These are phyloP conservation scores for Leucophora obtusa DNA, from an alignment of 2,888 invertebrate species.

Conservation along the genomic window DNA sequence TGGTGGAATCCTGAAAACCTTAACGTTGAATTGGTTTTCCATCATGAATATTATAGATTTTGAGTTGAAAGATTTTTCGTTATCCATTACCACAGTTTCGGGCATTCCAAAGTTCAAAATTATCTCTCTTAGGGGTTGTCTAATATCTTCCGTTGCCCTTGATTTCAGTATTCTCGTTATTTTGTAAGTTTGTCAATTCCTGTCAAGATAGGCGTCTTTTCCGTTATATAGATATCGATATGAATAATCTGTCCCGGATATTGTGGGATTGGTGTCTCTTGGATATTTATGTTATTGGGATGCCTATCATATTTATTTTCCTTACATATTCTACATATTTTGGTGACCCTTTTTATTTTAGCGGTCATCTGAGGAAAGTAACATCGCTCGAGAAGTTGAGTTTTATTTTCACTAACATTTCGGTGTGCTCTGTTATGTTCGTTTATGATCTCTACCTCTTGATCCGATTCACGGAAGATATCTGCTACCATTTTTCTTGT, in stretches of 20 bases:
- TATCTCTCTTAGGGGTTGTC: conserved; percentile 40
- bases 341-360: conserved; percentile 9
- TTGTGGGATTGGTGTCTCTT: conserved; percentile 26
- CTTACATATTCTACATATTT: conserved; percentile 8
- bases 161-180: conserved; percentile 32
- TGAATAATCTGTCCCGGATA: conserved; percentile 29
- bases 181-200: conserved; percentile 40
- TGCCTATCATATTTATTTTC: not conserved
- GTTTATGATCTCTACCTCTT: too few relatives aligned
- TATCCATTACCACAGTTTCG: conserved; percentile 30
- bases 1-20: conserved; percentile 28
- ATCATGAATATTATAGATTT: conserved; percentile 29
- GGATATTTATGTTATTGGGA: conserved; percentile 16
- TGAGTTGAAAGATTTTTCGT: conserved; percentile 40
- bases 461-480: not conserved
- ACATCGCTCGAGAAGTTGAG: too few relatives aligned
- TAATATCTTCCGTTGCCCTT: conserved; percentile 13
- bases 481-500: too few relatives aligned
- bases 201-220: conserved; percentile 36
- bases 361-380: conserved; percentile 36
- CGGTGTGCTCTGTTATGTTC: too few relatives aligned
- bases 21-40: conserved; percentile 41
- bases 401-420: too few relatives aligned
- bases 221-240: conserved; percentile 28
- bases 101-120: conserved; percentile 35